Evolutionary conservation across 2,113 vertebrate genomes (phyloP), one percentile per base, ranked within the genome.

Genomic region (Polyodon spathula): DNA sequence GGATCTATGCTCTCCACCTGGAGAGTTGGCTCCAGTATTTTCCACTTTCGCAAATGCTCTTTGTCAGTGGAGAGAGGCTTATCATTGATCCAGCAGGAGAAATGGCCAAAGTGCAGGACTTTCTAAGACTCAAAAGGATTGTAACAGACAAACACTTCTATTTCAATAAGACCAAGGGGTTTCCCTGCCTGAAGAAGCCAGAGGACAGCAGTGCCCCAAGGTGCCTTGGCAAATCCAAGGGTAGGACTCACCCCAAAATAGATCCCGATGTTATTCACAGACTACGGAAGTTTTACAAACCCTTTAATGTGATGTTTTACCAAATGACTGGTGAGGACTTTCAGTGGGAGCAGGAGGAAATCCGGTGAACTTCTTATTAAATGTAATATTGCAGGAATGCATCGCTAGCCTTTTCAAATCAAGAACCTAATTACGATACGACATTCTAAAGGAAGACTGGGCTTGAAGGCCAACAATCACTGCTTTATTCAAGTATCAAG

Each of bases 251-350:
- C 59, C 88, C 88, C 48, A 77, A 73, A 71, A 90, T 90, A 39
- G 88, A 90, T 67, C 85, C 78, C 0, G 86, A 88, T 0, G 88
- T 89, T 43, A 86, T 90, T 70, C 84, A 82, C 60, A 84, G 88
- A 83, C 81, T 90, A 63, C 65, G 74, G 53, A 90, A 88, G 60
- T 90, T 90, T 78, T 90, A 90, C 78, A 88, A 81, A 76, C 88
- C 88, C 1, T 90, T 90, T 80, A 90, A 90, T 64, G 68, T 82
- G 71, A 90, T 90, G 87, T 90, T 90, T 72, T 89, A 90, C 81
- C 88, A 90, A 78, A 90, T 90, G 85, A 90, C 85, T 0, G 88
- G 88, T 16, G 81, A 90, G 7, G 83, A 90, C 71, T 90, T 90
- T 68, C 79, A 82, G 66, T 90, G 88, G 88, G 88, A 90, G 64